These are phyloP conservation scores for Drosophila kepulauana DNA, from an alignment of 1,140 invertebrate species.

Conservation along the genomic window DNA sequence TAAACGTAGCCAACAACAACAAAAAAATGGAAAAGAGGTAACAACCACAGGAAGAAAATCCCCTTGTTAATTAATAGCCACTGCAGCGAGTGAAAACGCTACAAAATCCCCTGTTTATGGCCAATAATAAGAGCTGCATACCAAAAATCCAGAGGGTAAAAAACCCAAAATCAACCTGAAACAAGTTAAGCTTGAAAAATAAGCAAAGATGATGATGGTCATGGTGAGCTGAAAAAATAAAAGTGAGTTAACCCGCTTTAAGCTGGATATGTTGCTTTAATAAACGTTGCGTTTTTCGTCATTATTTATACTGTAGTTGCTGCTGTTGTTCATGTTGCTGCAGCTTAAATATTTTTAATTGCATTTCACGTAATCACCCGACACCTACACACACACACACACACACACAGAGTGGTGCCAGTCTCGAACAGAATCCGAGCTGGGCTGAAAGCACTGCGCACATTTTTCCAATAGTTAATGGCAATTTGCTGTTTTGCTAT, in stretches of 20 bases:
- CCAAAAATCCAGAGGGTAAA: neutral
- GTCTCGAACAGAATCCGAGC: conserved; percentile 44
- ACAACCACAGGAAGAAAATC: conserved; percentile 40
- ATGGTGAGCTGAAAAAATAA: conserved; percentile 21
- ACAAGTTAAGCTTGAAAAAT: conserved; percentile 56
- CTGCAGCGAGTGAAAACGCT: conserved; percentile 57
- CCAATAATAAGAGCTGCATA: conserved; percentile 59
- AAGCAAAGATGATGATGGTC: conserved; percentile 40
- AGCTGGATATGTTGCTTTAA: conserved; percentile 59
- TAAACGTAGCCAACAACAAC: conserved; percentile 1
- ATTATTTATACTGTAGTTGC: conserved; percentile 56
- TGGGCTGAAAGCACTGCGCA: conserved; percentile 62
- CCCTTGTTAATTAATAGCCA: conserved; percentile 73
- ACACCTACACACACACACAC: conserved; percentile 60
- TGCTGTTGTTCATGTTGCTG: conserved; percentile 51
- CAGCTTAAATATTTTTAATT: conserved; percentile 83
- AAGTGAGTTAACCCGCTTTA: conserved; percentile 33
- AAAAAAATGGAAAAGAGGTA: conserved; percentile 2
- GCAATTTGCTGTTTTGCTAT: conserved; percentile 84
- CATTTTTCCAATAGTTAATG: conserved; percentile 84
- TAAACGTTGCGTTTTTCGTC: conserved; percentile 41
- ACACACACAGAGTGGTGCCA: conserved; percentile 12
- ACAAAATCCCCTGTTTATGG: conserved; percentile 61
- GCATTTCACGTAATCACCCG: conserved; percentile 80
- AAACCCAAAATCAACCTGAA: conserved; percentile 21